phyloP scores from a whole-genome alignment of 2,113 vertebrate species.

The Chlorodrepanis virens region DNA sequence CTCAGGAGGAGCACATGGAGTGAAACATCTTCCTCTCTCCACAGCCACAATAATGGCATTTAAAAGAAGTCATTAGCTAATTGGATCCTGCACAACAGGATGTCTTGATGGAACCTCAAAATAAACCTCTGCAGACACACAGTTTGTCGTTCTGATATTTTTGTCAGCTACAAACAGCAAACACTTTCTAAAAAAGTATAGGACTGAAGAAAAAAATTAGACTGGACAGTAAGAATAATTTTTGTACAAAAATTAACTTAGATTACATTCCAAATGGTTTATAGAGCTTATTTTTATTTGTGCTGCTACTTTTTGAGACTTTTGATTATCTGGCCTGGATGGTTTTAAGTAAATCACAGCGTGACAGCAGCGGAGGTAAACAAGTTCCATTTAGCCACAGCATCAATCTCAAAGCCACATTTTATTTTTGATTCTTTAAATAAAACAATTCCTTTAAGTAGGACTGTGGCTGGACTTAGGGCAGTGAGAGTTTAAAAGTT shows the following conservation, averaged over 20 bases:
- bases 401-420: neutral
- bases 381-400: neutral
- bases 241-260: neutral
- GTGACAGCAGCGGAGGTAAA: neutral
- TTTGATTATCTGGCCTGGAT: neutral
- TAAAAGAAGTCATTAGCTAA: neutral
- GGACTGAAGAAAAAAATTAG: neutral
- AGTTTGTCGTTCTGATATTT: neutral
- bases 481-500: neutral
- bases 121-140: neutral
- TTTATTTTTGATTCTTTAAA: neutral
- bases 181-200: neutral
- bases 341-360: neutral
- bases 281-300: neutral
- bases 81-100: neutral
- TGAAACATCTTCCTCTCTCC: neutral
- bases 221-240: neutral
- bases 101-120: neutral
- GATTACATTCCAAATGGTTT: neutral
- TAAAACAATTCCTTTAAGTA: neutral
- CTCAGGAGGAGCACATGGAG: rapidly evolving
- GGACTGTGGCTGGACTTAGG: neutral
- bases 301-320: neutral
- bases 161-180: neutral
- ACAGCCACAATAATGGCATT: neutral